Base-by-base conservation (phyloP, 2,797 vertebrate species). In the Arctocebus calabarensis region DNA sequence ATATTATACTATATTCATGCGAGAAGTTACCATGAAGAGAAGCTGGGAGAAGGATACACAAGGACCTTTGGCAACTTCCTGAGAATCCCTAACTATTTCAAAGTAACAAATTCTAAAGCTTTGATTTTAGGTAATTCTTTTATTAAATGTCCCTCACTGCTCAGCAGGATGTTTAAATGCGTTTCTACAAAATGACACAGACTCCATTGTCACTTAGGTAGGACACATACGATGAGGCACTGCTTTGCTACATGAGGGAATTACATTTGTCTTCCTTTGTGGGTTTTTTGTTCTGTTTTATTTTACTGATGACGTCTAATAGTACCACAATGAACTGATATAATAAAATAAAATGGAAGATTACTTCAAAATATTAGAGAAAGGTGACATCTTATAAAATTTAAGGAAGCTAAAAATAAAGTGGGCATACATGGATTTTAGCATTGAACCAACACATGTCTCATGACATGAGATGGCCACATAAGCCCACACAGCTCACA, bases 321-420 rank as follows among this genome's bases (percentile, higher is more conserved):
- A 79, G 43, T 82, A 68, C 66, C 23, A 10, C 37, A 20, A 17
- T 52, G 70, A 91, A 90, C 27, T 77, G 37, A 62, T 37, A 82
- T 84, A 77, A 90, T 75, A 55, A 92, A 94, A 87, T 79, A 85
- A 61, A 95, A 90, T 34, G 13, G 74, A 77, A 83, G 82, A 92
- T 75, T 62, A 86, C 86, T 75, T 90, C 32, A 75, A 86, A 94
- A 66, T 64, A 85, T 29, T n/a, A 22, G 37, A 71, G 25, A 34
- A 57, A 79, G 29, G 59, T 79, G 62, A 48, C 70, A 64, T 81
- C 84, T 84, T 90, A 32, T 43, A 84, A 71, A 79, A 75, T 16
- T 68, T 77, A 88, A 57, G 22, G 40, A 34, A 32, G 34, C 4
- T 62, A 55, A n/a, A 19, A 17, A 2, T 40, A 17, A 81, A 40